These are phyloP conservation scores for Ypsolopha sequella DNA, from an alignment of 2,888 invertebrate genomes.

Conservation along the genomic window DNA sequence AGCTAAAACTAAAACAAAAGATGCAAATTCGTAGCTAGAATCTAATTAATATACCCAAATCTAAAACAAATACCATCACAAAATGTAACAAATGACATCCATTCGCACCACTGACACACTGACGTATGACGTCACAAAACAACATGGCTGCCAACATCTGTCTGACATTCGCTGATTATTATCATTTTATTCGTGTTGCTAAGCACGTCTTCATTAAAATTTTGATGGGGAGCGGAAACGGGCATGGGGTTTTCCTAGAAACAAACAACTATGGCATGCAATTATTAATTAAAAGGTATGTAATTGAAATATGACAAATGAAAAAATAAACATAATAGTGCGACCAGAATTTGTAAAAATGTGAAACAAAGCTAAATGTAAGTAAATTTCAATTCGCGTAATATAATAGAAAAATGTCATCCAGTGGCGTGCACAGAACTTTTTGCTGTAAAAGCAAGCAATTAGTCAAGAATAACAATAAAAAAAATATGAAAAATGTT, in stretches of 20 bases:
- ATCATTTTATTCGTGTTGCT: constrained; percentile 1
- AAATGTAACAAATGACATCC: neutral
- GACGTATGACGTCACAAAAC: constrained; percentile 9
- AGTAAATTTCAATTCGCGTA: too few relatives aligned
- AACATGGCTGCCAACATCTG: constrained; percentile 14
- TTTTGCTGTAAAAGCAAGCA: neutral
- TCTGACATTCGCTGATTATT: constrained; percentile 11
- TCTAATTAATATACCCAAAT: neutral
- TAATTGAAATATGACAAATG: too few relatives aligned
- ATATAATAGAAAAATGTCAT: too few relatives aligned
- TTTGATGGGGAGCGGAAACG: neutral
- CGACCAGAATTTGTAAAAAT: too few relatives aligned
- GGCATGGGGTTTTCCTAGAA: neutral
- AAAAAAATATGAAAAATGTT: too few relatives aligned
- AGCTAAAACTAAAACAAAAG: too few relatives aligned
- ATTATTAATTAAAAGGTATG: too few relatives aligned
- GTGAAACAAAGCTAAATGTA: too few relatives aligned
- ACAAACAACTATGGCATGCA: neutral
- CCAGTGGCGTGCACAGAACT: too few relatives aligned
- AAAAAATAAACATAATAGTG: too few relatives aligned
- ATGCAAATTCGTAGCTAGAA: neutral
- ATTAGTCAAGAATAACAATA: neutral
- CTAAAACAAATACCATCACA: neutral
- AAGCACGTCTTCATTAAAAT: constrained; percentile 4
- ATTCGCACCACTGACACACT: constrained; percentile 6